Evolutionary conservation across 1,140 invertebrate species (phyloP).

Genomic region (Megalonaias nervosa): DNA sequence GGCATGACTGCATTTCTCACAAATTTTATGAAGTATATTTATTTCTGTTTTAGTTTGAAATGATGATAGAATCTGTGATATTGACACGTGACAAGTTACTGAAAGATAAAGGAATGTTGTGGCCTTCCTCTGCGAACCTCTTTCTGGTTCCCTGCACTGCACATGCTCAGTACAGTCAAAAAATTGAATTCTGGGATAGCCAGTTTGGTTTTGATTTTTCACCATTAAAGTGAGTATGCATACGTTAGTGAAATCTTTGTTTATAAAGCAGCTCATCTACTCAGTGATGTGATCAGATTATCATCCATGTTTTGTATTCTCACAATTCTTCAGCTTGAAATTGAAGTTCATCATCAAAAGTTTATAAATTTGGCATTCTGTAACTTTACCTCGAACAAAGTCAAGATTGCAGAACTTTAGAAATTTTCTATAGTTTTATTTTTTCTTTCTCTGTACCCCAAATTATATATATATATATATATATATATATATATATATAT

Average conservation of each 20-base stretch:
- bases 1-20: no score
- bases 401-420: not conserved
- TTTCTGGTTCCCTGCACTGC: slow-evolving; percentile 29
- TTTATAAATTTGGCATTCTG: not conserved
- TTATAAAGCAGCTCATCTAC: not conserved
- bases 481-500: no score
- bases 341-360: not conserved
- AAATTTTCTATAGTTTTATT: no score
- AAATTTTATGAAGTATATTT: no score
- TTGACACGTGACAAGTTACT: slow-evolving; percentile 17
- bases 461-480: no score
- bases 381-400: not conserved
- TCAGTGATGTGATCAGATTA: not conserved
- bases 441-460: no score
- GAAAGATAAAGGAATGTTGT: slow-evolving; percentile 12
- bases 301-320: not conserved
- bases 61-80: slow-evolving; percentile 31
- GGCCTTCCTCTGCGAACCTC: slow-evolving; percentile 27
- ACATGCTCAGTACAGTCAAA: slow-evolving; percentile 6
- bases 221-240: slow-evolving; percentile 32
- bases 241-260: not conserved
- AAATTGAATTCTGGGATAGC: slow-evolving; percentile 23
- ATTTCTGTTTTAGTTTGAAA: slow-evolving; percentile 28
- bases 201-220: slow-evolving; percentile 31
- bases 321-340: not conserved